These are phyloP conservation scores for Chaenogobius annularis DNA, from an alignment of 2,113 vertebrate species.

Conservation along the genomic window DNA sequence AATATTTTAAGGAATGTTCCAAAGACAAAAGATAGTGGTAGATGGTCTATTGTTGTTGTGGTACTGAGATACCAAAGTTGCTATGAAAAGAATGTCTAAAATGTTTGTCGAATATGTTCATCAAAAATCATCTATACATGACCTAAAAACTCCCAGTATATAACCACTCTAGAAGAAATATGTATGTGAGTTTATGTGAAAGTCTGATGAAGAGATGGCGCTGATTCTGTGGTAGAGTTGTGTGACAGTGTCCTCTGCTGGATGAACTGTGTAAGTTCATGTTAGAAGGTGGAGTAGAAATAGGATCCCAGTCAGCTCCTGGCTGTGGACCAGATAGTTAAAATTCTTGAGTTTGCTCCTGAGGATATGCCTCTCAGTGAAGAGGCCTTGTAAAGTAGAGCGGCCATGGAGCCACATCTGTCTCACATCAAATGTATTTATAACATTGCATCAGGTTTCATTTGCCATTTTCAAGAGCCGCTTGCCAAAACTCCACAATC, in stretches of 20 bases:
- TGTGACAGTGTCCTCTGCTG: slow-evolving; percentile 64
- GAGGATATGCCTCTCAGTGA: slow-evolving; percentile 9
- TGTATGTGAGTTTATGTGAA: slow-evolving; percentile 2
- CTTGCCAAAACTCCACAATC: background rate
- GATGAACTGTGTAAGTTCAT: slow-evolving; percentile 16
- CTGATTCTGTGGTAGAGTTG: slow-evolving; percentile 18
- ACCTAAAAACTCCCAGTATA: slow-evolving; percentile 5
- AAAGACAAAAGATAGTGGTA: background rate
- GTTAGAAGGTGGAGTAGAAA: slow-evolving; percentile 18
- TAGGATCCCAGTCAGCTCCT: slow-evolving; percentile 9
- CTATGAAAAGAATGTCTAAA: background rate
- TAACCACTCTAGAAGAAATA: slow-evolving; percentile 7
- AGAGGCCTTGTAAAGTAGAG: slow-evolving; percentile 10
- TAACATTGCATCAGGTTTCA: slow-evolving; percentile 12
- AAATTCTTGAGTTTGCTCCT: slow-evolving; percentile 35
- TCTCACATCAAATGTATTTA: slow-evolving; percentile 23
- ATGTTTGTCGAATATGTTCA: background rate
- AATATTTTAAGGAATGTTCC: background rate
- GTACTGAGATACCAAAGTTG: too few species aligned
- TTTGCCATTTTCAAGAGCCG: background rate
- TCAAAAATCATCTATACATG: background rate
- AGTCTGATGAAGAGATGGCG: slow-evolving; percentile 16
- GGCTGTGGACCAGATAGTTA: slow-evolving; percentile 22
- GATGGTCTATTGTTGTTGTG: too few species aligned
- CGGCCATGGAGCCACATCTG: slow-evolving; percentile 5